Base-by-base conservation (phyloP, 2,113 vertebrate genomes). In the Microtus oregoni region DNA sequence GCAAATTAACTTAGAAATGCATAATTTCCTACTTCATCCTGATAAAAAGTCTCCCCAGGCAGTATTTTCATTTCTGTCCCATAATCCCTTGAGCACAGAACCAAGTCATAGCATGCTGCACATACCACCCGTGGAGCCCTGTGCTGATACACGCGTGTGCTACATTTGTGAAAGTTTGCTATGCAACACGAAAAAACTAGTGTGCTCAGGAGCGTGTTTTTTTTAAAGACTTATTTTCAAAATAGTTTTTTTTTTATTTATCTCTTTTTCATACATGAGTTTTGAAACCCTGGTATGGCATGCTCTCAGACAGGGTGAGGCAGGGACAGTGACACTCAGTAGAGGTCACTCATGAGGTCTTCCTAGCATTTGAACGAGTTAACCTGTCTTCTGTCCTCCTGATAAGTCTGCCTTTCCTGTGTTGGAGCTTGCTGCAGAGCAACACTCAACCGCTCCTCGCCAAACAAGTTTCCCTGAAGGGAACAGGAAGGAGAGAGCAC, bases 1-100 rank as follows among this genome's bases (percentile, higher is more conserved):
- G 28, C n/a, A 92, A 77, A 61, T 88, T 55, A 61, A 88, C 77
- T 96, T 82, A 24, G 47, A 82, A 87, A 58, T 67, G 81, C 55
- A 32, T 32, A n/a, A 58, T 65, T 76, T 22, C 30, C 72, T 30
- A 50, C n/a, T 47, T 13, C 30, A 30, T 79, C 35, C 11, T 58
- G 58, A 82, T 55, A 24, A 85, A 92, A 89, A 50, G 15, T 78
- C n/a, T 85, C 38, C 28, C 22, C 11, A 78, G 28, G 50, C 55
- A 41, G 83, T 55, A 30, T 58, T 52, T 92, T 78, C 20, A 73
- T 72, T 92, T 86, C 63, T 63, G 90, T 70, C 30, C 44, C 32
- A 35, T 19, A 65, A 65, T 63, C 35, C 32, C 7, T 20, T 86
- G 17, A 77, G 44, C 55, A 32, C 44, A 91, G 55, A 75, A 87